phyloP scores from a whole-genome alignment of 2,797 vertebrate species.

The Oreortyx pictus region DNA sequence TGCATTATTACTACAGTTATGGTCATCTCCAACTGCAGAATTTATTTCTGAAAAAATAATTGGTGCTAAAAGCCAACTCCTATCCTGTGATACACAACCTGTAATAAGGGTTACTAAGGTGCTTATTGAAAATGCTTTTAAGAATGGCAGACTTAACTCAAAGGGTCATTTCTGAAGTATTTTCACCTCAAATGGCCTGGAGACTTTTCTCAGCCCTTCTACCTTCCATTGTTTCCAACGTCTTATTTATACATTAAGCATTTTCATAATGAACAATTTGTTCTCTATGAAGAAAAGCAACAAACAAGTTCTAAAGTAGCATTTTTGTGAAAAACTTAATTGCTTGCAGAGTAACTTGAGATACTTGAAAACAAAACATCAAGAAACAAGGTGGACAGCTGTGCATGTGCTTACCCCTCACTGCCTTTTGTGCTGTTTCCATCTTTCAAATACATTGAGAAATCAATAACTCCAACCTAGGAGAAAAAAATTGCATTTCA shows the following conservation, averaged over 20 bases:
- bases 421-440: slow-evolving; percentile 94
- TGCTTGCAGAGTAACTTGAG: background rate
- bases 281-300: background rate
- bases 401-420: slow-evolving; percentile 87
- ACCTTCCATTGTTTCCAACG: background rate
- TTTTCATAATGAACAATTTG: background rate
- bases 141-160: background rate
- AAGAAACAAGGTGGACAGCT: background rate
- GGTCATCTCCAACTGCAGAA: background rate
- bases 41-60: background rate
- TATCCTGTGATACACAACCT: background rate
- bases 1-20: fast-evolving
- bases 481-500: slow-evolving; percentile 21
- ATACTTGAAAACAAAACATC: background rate
- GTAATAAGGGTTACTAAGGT: background rate
- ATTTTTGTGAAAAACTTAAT: background rate
- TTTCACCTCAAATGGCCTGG: background rate
- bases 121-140: background rate
- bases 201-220: background rate
- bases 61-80: background rate
- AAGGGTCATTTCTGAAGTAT: background rate
- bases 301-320: background rate
- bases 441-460: slow-evolving; percentile 99
- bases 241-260: background rate
- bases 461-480: slow-evolving; percentile 99